Evolutionary conservation across 1,140 invertebrate genomes (phyloP), one percentile per base, ranked within the genome.

Genomic region (Zaprionus inermis): DNA sequence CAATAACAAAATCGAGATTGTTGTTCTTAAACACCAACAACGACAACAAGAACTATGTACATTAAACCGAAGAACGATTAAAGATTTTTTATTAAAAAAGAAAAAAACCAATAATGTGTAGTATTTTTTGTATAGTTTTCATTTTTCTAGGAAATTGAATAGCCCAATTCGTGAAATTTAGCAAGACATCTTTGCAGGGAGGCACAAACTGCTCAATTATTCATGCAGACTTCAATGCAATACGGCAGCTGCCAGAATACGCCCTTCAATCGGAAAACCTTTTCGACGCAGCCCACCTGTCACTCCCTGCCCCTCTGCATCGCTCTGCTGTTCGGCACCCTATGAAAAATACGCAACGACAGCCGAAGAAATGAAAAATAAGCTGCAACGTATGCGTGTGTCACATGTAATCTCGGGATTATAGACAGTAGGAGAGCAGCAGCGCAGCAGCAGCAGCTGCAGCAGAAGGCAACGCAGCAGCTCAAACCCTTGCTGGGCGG

Each of bases 371-470:
- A 86, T 86, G 83, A 86, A 88, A 85, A 86, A 88, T 86, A 86
- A 88, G 79, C 83, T 88, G 83, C 83, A 88, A 79, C 83, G 83
- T 88, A 83, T 88, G 83, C 76, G 83, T 86, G 83, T 86, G 83
- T 86, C 83, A 86, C 83, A 79, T 86, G 83, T 86, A 86, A 86
- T 86, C 83, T 85, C 79, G 68, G 83, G 83, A 88, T 89, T 88
- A 88, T 88, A 73, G 83, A 83, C 84, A 88, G 61, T 66, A 77
- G 51, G 28, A 76, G 36, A 28, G 28, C 56, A 49, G 56, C 14
- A 38, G 16, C 10, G 34, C 22, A 49, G 59, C 24, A 44, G 22
- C 11, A 38, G 16, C n/a, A 20, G 12, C 44, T 34, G 30, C n/a
- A 11, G 22, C 16, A 51, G 41, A 5, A 32, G 36, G 57, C 38